Percentiles rank a stretch among this genome's conserved stretches.
These are phyloP conservation scores for Neuroscelio doddi DNA, from an alignment of 2,888 invertebrate species.

Conservation along the genomic window DNA sequence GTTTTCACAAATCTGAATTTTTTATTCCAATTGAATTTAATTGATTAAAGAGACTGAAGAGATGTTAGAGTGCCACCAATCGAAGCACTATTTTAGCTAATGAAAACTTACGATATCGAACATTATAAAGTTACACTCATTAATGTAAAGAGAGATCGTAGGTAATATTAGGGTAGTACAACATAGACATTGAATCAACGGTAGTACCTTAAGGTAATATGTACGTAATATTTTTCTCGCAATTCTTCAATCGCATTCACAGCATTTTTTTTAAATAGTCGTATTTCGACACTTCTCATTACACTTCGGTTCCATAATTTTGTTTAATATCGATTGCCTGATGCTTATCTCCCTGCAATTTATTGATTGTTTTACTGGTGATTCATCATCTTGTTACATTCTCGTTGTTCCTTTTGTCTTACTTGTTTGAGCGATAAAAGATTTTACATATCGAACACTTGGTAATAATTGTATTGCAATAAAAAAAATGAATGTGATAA, in stretches of 20 bases:
- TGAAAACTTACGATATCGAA: conserved; percentile 57
- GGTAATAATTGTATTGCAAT: neutral
- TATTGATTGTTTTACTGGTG: conserved; percentile 27
- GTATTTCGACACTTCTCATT: conserved; percentile 14
- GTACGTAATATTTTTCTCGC: conserved; percentile 12
- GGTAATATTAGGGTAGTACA: conserved; percentile 50
- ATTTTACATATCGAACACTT: too few relatives aligned
- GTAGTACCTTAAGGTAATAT: conserved; percentile 40
- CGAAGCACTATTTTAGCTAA: conserved; percentile 44
- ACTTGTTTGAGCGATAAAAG: too few relatives aligned
- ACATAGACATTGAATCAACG: conserved; percentile 59
- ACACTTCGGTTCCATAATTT: conserved; percentile 4
- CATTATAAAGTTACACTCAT: conserved; percentile 61
- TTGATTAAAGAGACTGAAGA: conserved; percentile 17
- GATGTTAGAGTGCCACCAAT: conserved; percentile 22
- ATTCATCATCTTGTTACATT: neutral
- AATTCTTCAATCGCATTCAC: conserved; percentile 15
- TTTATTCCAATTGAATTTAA: too few relatives aligned
- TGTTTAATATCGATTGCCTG: conserved; percentile 24
- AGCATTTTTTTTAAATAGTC: conserved; percentile 13
- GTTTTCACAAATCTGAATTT: too few relatives aligned
- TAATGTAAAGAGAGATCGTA: conserved; percentile 58
- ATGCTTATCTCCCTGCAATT: conserved; percentile 5
- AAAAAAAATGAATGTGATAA: conserved; percentile 26
- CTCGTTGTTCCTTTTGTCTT: neutral